phyloP scores from a whole-genome alignment of 2,797 vertebrate genomes.

The Pachyuromys duprasi region DNA sequence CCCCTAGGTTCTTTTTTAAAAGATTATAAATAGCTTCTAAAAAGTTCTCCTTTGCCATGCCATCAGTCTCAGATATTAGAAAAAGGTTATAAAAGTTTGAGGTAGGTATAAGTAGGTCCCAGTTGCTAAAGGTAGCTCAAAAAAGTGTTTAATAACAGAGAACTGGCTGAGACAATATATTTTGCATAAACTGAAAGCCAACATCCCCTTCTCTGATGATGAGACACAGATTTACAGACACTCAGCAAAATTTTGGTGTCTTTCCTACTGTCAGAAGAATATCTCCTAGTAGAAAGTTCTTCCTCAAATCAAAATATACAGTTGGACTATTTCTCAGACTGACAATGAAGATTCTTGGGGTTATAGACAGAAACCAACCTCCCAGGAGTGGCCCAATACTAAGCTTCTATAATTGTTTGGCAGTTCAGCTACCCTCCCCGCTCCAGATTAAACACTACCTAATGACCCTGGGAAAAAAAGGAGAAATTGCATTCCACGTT shows the following conservation, averaged over 20 bases:
- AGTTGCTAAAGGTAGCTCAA: not conserved
- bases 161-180: not conserved
- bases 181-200: not conserved
- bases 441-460: not conserved
- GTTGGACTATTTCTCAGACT: not conserved
- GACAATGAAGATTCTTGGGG: not conserved
- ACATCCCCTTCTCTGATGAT: not conserved
- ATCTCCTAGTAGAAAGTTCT: not conserved
- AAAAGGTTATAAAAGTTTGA: not conserved
- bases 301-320: not conserved
- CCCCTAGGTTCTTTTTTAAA: no score
- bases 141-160: not conserved
- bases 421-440: not conserved
- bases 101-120: not conserved
- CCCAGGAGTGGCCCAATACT: not conserved
- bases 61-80: not conserved
- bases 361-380: not conserved
- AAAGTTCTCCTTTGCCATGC: not conserved
- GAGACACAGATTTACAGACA: not conserved
- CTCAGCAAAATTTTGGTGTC: not conserved
- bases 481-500: not conserved
- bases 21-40: not conserved
- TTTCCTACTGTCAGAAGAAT: not conserved
- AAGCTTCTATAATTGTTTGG: not conserved
- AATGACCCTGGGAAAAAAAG: not conserved